Evolutionary conservation across 2,888 invertebrate genomes (phyloP), one percentile per base, ranked within the genome.

Genomic region (Thereva unica): DNA sequence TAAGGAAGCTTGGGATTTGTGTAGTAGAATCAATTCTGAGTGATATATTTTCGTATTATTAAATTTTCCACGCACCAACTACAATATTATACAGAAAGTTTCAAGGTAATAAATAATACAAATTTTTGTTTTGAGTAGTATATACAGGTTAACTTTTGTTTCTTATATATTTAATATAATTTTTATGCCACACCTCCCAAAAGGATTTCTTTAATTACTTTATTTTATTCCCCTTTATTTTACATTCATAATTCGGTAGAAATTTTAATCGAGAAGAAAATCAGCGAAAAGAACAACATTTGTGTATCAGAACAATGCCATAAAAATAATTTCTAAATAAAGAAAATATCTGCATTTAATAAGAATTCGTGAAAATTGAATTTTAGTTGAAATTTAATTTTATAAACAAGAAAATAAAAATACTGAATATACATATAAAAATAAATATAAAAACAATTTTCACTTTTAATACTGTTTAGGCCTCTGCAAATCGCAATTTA

Each of bases 401-500:
- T 54, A 47, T 12, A 38, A 10, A 23, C 1, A 2, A 23, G 2
- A 23, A 23, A 2, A 23, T 2, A 23, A 23, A 23, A 23, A 23
- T 2, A 23, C 23, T 23, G 23, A 23, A 23, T 23, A 23, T n/a
- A n/a, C n/a, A n/a, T n/a, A n/a, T n/a, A 23, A 2, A 23, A 23
- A 23, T 23, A 23, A 23, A 23, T 61, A 52, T 47, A 37, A 35
- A 37, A 23, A 23, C 53, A 54, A 45, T 38, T 37, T 52, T 7
- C 5, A 59, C 35, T 41, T 52, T 45, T 9, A 35, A 37, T 52
- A 55, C 57, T 70, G 71, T 71, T 71, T 72, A 88, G 89, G 88
- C 89, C 79, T 86, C 87, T 83, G 87, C 86, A 84, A 84, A 86
- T 79, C 85, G 87, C 80, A 88, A 88, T 76, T 85, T 86, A 84